These are phyloP conservation scores for Conopomorpha cramerella DNA, from an alignment of 1,140 invertebrate species.

Conservation along the genomic window DNA sequence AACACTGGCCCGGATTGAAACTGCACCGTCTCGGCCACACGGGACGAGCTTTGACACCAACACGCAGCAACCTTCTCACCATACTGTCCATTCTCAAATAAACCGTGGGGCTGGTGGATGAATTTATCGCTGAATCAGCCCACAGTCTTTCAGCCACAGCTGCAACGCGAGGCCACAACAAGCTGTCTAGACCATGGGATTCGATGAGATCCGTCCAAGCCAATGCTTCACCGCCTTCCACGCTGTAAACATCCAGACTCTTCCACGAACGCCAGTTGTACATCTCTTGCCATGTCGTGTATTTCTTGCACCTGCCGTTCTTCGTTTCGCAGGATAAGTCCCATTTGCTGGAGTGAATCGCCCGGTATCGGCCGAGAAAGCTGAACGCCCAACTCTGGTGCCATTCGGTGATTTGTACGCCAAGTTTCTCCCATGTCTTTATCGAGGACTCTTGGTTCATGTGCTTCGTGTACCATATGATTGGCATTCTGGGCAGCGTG, in stretches of 20 bases:
- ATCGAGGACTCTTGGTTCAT: constrained; percentile 15
- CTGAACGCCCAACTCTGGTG: constrained; percentile 36
- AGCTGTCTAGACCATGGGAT: constrained; percentile 64
- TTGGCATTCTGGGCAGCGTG: constrained; percentile 41
- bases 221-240: constrained; percentile 73
- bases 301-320: constrained; percentile 66
- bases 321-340: constrained; percentile 74
- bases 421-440: constrained; percentile 56
- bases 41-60: constrained; percentile 68
- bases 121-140: constrained; percentile 32
- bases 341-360: constrained; percentile 75
- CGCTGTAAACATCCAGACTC: constrained; percentile 25
- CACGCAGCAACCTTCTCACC: constrained; percentile 59
- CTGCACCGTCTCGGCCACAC: constrained; percentile 74
- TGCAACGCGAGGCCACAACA: constrained; percentile 71
- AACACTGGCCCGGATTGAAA: too few relatives aligned
- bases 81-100: constrained; percentile 70
- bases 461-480: constrained; percentile 26
- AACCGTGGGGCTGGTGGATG: constrained; percentile 29
- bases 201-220: constrained; percentile 73
- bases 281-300: constrained; percentile 74
- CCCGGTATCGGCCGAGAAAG: constrained; percentile 61
- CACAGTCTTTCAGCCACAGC: constrained; percentile 69
- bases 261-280: constrained; percentile 71
- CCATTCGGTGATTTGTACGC: constrained; percentile 63